Evolutionary conservation across 2,113 vertebrate genomes (phyloP).

Genomic region (Empidonax alnorum): DNA sequence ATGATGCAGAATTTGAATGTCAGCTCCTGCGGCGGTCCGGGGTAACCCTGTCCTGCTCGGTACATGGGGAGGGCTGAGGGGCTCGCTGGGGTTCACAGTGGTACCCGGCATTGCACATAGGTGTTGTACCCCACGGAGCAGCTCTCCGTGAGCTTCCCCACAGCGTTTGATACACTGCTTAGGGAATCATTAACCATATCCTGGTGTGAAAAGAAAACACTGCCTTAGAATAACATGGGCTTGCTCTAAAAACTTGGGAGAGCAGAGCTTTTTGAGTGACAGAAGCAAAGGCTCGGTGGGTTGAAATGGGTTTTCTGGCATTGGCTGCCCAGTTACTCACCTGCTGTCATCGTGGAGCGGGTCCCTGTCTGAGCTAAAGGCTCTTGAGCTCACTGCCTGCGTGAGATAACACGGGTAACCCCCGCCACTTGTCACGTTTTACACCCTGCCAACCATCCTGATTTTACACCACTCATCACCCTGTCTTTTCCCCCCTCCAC

Average conservation of each 20-base stretch:
- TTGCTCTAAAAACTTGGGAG: background rate
- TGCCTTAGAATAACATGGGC: background rate
- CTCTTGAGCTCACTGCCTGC: background rate
- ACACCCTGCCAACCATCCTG: rapidly evolving
- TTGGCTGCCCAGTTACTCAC: background rate
- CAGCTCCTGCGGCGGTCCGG: background rate
- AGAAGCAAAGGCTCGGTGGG: rapidly evolving
- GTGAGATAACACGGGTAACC: rapidly evolving
- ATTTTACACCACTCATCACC: rapidly evolving
- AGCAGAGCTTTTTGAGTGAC: background rate
- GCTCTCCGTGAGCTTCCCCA: background rate
- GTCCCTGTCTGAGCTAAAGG: background rate
- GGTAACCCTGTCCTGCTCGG: rapidly evolving
- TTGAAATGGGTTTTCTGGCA: background rate
- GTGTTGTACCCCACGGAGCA: background rate
- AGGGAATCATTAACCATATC: conserved; percentile 62
- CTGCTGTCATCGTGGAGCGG: background rate
- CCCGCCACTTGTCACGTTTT: rapidly evolving
- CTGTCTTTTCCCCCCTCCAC: rapidly evolving
- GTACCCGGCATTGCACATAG: rapidly evolving
- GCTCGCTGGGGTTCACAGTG: rapidly evolving
- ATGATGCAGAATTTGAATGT: background rate
- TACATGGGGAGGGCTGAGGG: rapidly evolving
- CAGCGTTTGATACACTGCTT: background rate
- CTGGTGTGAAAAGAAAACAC: conserved; percentile 9